Percentiles rank a stretch among this genome's conserved stretches.
Evolutionary conservation across 2,888 invertebrate genomes (phyloP).

Genomic region (Artemia sinica): DNA sequence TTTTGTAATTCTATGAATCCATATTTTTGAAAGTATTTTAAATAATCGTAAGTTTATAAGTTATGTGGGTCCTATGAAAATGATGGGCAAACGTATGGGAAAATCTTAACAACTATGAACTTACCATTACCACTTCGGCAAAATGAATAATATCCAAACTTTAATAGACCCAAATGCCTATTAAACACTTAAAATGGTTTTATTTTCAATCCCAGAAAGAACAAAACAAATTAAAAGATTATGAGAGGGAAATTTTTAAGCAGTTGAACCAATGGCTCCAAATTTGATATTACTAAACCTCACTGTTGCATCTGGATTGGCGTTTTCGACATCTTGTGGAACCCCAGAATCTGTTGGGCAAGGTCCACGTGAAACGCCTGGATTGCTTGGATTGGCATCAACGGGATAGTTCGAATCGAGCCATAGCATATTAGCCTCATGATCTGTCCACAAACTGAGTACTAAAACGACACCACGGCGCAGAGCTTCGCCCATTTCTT

Average conservation of each 20-base stretch:
- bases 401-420: constrained; percentile 24
- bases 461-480: constrained; percentile 24
- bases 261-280: constrained; percentile 22
- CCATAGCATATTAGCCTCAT: constrained; percentile 25
- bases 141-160: too few relatives aligned
- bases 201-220: too few relatives aligned
- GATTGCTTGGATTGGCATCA: constrained; percentile 21
- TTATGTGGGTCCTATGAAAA: too few relatives aligned
- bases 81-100: too few relatives aligned
- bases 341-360: constrained; percentile 23
- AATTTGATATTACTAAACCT: constrained; percentile 23
- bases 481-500: constrained; percentile 24
- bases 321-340: constrained; percentile 22
- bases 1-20: too few relatives aligned
- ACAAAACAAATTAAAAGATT: too few relatives aligned
- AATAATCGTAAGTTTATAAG: too few relatives aligned
- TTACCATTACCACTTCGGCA: too few relatives aligned
- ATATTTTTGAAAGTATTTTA: too few relatives aligned
- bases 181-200: too few relatives aligned
- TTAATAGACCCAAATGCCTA: too few relatives aligned
- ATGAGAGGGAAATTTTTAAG: background rate
- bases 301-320: constrained; percentile 20
- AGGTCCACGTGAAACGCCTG: constrained; percentile 24
- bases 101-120: too few relatives aligned
- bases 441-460: constrained; percentile 25